Percentiles rank a stretch among this genome's conserved stretches.
phyloP scores from a whole-genome alignment of 2,113 vertebrate species.

The Notiomystis cincta region DNA sequence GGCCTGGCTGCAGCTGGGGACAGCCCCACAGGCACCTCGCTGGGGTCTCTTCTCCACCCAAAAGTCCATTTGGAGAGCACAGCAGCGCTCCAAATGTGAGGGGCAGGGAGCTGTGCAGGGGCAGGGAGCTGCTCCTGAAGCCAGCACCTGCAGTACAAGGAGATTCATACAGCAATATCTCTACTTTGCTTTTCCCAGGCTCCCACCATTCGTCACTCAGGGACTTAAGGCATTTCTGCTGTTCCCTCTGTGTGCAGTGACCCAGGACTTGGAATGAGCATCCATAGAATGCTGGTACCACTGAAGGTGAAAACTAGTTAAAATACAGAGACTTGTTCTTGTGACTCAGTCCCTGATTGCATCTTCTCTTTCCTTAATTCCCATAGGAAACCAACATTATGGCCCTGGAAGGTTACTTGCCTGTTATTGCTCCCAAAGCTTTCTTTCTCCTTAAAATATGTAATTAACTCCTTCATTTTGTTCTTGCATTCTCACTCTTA shows the following conservation, averaged over 20 bases:
- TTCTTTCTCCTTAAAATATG: not conserved
- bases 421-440: not conserved
- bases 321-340: not conserved
- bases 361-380: not conserved
- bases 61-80: fast-evolving
- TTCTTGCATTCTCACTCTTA: not conserved
- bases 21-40: not conserved
- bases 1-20: too few relatives aligned
- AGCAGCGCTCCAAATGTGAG: fast-evolving
- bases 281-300: not conserved
- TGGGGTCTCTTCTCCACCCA: too few relatives aligned
- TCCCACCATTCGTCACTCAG: fast-evolving
- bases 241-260: not conserved
- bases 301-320: fast-evolving
- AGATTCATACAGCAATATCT: too few relatives aligned
- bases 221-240: not conserved
- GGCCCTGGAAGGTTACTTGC: not conserved
- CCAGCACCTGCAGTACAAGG: fast-evolving
- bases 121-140: not conserved
- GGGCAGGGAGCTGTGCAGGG: not conserved
- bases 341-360: not conserved
- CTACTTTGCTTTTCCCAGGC: not conserved
- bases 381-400: fast-evolving
- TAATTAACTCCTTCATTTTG: not conserved
- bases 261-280: not conserved